These are phyloP conservation scores for Sterna hirundo DNA, from an alignment of 2,113 vertebrate genomes.

Conservation along the genomic window DNA sequence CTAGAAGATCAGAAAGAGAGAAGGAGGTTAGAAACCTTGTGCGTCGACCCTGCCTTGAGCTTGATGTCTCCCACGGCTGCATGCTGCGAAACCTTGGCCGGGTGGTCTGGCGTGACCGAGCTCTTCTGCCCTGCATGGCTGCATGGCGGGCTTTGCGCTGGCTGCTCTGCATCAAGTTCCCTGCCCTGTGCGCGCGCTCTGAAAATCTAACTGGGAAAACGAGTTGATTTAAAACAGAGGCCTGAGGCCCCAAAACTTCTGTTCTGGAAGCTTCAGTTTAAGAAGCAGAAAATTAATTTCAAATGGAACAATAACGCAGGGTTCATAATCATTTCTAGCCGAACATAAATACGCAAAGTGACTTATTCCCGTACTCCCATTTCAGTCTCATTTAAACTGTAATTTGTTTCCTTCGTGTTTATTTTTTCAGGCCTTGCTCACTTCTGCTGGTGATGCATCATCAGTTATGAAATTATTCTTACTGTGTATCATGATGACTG, in stretches of 20 bases:
- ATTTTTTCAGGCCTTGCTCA: background rate
- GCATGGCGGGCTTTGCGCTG: constrained; percentile 4
- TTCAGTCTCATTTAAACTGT: background rate
- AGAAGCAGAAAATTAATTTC: constrained; percentile 1
- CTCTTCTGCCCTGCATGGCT: background rate
- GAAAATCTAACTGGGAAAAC: background rate
- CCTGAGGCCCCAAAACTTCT: accelerated
- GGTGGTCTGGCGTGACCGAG: background rate
- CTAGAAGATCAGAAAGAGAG: constrained; percentile 83
- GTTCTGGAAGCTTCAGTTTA: background rate
- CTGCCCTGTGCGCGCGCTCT: background rate
- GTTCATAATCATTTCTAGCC: background rate
- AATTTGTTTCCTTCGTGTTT: background rate
- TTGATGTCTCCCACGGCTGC: constrained; percentile 1
- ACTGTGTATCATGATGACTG: background rate
- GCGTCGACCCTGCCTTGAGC: background rate
- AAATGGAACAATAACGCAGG: background rate
- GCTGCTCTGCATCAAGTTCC: background rate
- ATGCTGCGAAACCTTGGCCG: background rate
- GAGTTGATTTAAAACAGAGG: background rate
- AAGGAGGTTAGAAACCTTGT: constrained; percentile 82
- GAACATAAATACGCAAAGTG: background rate
- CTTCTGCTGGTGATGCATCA: background rate
- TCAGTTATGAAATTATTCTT: background rate
- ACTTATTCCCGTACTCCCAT: background rate